Conservation (phyloP, 1,140 invertebrate species). For the Euwallacea similis region DNA sequence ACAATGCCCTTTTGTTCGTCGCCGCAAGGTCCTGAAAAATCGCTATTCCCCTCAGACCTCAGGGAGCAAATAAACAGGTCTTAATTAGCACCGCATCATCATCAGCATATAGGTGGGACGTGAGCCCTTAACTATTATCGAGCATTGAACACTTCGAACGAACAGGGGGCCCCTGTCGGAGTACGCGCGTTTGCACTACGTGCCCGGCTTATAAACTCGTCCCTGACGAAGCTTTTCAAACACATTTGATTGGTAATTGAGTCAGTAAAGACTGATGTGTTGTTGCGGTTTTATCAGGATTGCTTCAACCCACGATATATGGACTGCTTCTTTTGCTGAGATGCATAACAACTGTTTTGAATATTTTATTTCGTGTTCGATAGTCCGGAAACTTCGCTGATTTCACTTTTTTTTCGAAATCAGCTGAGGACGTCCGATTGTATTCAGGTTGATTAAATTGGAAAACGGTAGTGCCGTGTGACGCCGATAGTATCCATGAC, state of each 20-base stretch:
- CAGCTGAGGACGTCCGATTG: no score
- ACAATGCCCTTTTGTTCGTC: no score
- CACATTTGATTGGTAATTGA: constrained; percentile 7
- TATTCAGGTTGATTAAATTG: no score
- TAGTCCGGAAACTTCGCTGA: no score
- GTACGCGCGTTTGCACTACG: constrained; percentile 4
- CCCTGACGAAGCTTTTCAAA: constrained; percentile 6
- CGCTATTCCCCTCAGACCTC: not conserved
- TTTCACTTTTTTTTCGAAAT: no score
- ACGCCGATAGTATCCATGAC: no score
- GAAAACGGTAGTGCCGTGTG: no score
- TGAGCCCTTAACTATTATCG: not conserved
- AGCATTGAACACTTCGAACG: not conserved
- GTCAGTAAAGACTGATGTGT: constrained; percentile 1
- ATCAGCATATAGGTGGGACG: constrained; percentile 1
- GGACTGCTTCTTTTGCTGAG: no score
- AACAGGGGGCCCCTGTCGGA: not conserved
- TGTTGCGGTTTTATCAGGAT: not conserved
- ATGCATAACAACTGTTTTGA: no score
- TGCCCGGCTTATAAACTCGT: not conserved
- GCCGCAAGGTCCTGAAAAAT: not conserved
- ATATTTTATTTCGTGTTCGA: no score
- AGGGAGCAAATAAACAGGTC: constrained; percentile 1
- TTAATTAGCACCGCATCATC: not conserved
- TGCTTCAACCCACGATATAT: constrained; percentile 30